phyloP scores from a whole-genome alignment of 64 coral and sea anemone species.

The Porites australiensis region DNA sequence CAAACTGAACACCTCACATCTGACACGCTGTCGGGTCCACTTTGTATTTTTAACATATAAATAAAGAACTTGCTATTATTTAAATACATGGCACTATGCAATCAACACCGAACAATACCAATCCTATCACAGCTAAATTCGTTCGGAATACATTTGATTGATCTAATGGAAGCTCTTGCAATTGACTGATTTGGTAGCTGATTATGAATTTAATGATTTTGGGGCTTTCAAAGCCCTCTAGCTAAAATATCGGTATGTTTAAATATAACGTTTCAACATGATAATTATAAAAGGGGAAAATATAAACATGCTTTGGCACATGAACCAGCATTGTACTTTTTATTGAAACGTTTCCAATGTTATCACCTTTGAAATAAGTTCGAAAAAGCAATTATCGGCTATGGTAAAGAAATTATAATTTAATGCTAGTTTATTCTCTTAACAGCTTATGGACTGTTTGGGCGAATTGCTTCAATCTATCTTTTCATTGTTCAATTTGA shows the following conservation, averaged over 20 bases:
- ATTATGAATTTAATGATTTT: background rate
- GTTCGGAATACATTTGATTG: background rate
- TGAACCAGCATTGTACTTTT: background rate
- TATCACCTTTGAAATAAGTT: background rate
- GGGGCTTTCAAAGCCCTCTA: background rate
- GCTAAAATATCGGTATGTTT: background rate
- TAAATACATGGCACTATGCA: conserved; percentile 8
- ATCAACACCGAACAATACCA: conserved; percentile 1
- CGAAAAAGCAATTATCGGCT: background rate
- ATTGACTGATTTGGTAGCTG: background rate
- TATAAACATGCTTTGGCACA: background rate
- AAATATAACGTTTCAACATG: background rate
- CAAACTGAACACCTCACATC: background rate
- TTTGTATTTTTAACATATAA: conserved; percentile 5
- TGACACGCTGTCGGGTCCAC: conserved; percentile 11
- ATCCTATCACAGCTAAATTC: conserved; percentile 6
- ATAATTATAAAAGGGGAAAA: background rate
- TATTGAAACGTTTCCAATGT: background rate
- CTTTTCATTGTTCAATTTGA: background rate
- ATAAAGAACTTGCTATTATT: background rate
- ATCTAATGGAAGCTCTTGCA: conserved; percentile 12
- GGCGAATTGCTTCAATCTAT: background rate
- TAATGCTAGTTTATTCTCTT: background rate
- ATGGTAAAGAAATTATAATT: background rate
- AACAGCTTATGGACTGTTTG: background rate